Percentiles rank a stretch among this genome's conserved stretches.
These are phyloP conservation scores for Pinctada fucata DNA, from an alignment of 2,888 invertebrate species.

Conservation along the genomic window DNA sequence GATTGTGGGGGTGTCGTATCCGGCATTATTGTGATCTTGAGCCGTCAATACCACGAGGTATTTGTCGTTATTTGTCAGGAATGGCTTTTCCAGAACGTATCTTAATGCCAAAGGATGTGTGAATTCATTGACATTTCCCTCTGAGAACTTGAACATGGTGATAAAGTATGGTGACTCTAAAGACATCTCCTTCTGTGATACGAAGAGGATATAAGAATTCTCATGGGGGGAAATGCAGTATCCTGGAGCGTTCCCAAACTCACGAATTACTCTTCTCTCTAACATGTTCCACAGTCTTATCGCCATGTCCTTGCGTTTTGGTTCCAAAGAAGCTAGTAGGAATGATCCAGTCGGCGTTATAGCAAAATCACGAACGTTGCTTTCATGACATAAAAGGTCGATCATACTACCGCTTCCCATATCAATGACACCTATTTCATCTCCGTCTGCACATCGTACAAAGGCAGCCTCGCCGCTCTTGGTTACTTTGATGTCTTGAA, in stretches of 20 bases:
- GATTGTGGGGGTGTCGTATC: slow-evolving; percentile 67
- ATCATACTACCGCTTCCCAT: slow-evolving; percentile 71
- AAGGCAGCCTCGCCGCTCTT: slow-evolving; percentile 63
- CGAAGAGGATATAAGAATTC: slow-evolving; percentile 57
- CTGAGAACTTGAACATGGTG: slow-evolving; percentile 59
- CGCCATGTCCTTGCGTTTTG: slow-evolving; percentile 59
- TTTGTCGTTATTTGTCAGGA: slow-evolving; percentile 69
- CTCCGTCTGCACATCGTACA: slow-evolving; percentile 68
- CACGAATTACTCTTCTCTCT: slow-evolving; percentile 67
- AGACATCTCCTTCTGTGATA: slow-evolving; percentile 59
- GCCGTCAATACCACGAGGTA: slow-evolving; percentile 72
- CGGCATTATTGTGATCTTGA: slow-evolving; percentile 56
- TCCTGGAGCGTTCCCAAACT: slow-evolving; percentile 70
- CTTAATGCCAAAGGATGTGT: slow-evolving; percentile 58
- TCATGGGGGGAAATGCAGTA: slow-evolving; percentile 61
- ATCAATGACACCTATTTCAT: slow-evolving; percentile 75
- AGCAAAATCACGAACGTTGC: slow-evolving; percentile 64
- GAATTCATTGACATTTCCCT: slow-evolving; percentile 56
- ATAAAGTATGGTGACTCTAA: slow-evolving; percentile 67
- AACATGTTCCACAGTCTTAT: slow-evolving; percentile 73
- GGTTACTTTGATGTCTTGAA: slow-evolving; percentile 65
- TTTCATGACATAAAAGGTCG: slow-evolving; percentile 74
- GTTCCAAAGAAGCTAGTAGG: slow-evolving; percentile 64
- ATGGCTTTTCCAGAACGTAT: slow-evolving; percentile 65
- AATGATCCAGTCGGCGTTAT: slow-evolving; percentile 69